phyloP scores from a whole-genome alignment of 2,113 vertebrate species.

The Rhynchopsitta pachyrhyncha region DNA sequence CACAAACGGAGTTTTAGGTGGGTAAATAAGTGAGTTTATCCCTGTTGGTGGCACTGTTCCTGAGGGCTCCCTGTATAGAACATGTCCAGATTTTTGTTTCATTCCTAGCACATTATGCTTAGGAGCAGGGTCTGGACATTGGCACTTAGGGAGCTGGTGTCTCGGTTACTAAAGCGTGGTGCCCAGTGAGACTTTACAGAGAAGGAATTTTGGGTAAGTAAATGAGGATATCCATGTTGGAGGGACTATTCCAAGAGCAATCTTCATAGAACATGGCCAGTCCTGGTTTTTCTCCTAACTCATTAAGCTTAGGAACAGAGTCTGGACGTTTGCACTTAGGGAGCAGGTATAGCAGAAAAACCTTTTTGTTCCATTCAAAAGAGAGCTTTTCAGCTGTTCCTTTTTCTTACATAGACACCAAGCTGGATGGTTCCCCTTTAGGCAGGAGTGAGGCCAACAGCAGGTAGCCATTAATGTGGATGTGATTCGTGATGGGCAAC shows the following conservation, averaged over 20 bases:
- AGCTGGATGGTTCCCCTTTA: conserved; percentile 95
- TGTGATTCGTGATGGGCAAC: conserved; percentile 80
- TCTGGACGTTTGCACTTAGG: too few species aligned
- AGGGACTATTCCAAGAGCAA: too few species aligned
- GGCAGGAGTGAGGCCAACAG: conserved; percentile 81
- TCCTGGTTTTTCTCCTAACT: too few species aligned
- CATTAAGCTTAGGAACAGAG: too few species aligned
- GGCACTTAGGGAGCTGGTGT: too few species aligned
- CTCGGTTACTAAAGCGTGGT: not conserved
- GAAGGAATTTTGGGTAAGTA: too few species aligned
- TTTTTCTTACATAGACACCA: conserved; percentile 81
- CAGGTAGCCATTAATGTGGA: conserved; percentile 77
- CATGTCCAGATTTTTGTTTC: not conserved
- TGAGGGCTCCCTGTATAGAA: not conserved
- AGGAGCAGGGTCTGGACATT: not conserved
- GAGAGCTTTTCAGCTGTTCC: conserved; percentile 14
- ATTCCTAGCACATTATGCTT: not conserved
- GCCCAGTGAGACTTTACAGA: too few species aligned
- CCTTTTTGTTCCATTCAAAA: not conserved
- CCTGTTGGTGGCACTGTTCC: not conserved
- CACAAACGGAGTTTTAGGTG: not conserved
- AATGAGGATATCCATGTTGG: too few species aligned
- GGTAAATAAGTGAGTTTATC: not conserved
- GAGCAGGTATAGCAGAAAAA: not conserved
- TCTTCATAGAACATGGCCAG: too few species aligned